A percentile compares a stretch with the other conserved stretches of the same genome.
These are phyloP conservation scores for Dexiosoma caninum DNA, from an alignment of 2,888 invertebrate species.

Conservation along the genomic window DNA sequence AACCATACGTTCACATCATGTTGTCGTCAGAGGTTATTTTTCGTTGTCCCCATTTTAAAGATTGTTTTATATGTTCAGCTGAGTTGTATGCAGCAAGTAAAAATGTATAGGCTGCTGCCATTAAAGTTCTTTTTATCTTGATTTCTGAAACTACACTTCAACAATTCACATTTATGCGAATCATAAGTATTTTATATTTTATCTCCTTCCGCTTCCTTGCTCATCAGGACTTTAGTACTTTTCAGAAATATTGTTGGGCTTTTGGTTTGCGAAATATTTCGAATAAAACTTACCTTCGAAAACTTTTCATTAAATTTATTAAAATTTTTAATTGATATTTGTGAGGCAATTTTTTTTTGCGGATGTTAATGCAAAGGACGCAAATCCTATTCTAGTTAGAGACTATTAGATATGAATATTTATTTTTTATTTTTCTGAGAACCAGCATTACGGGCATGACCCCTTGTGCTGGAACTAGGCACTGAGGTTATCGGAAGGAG, in stretches of 20 bases:
- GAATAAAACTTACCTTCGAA: too few species aligned
- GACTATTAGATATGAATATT: too few species aligned
- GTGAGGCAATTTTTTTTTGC: too few species aligned
- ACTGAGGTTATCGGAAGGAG: too few species aligned
- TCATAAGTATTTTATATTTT: background rate
- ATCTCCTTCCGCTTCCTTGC: background rate
- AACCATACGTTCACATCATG: constrained; percentile 7
- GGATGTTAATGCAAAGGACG: too few species aligned
- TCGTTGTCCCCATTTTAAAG: constrained; percentile 3
- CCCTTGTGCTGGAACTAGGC: too few species aligned
- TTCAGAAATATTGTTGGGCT: background rate
- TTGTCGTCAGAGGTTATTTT: background rate
- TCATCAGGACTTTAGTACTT: background rate
- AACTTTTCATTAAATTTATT: too few species aligned
- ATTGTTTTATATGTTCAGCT: background rate
- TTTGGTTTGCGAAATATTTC: too few species aligned
- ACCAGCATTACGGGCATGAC: too few species aligned
- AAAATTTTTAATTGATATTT: too few species aligned
- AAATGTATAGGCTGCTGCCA: background rate
- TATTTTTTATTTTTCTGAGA: too few species aligned
- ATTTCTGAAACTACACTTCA: background rate
- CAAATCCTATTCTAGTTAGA: too few species aligned
- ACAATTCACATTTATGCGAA: background rate
- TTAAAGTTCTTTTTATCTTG: constrained; percentile 3
- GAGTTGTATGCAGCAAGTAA: background rate